These are phyloP conservation scores for Ophion ellenae DNA, from an alignment of 2,888 invertebrate species.

Conservation along the genomic window DNA sequence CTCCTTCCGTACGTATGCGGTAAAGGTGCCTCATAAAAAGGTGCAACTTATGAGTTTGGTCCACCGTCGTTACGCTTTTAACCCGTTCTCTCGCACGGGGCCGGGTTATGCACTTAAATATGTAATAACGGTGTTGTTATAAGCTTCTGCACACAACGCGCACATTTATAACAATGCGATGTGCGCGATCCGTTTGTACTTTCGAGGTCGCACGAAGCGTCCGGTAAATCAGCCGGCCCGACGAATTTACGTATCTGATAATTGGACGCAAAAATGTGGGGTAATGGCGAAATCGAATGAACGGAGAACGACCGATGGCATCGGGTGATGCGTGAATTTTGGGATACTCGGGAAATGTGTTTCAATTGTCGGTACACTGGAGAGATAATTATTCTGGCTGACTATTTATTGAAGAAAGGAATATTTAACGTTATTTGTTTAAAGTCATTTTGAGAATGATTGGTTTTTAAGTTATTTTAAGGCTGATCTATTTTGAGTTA, in stretches of 20 bases:
- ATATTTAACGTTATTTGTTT: too few species aligned
- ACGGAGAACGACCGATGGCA: background rate
- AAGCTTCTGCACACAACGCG: constrained; percentile 49
- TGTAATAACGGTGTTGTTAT: constrained; percentile 60
- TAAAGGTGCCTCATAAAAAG: constrained; percentile 75
- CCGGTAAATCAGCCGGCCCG: constrained; percentile 8
- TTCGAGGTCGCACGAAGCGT: background rate
- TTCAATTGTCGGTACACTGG: too few species aligned
- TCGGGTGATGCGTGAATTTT: background rate
- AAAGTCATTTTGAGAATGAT: too few species aligned
- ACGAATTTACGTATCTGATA: background rate
- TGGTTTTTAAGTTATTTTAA: too few species aligned
- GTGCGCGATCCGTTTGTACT: constrained; percentile 17
- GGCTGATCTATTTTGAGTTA: too few species aligned
- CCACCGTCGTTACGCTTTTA: constrained; percentile 73
- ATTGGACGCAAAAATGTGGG: background rate
- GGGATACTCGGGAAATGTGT: too few species aligned
- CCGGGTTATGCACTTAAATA: constrained; percentile 57
- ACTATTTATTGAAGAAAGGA: too few species aligned
- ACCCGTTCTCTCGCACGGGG: constrained; percentile 41
- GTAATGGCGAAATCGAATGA: background rate
- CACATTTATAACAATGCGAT: constrained; percentile 4
- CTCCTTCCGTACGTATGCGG: constrained; percentile 52
- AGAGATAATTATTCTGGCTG: too few species aligned
- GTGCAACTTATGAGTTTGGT: constrained; percentile 75